A percentile compares a stretch with the other conserved stretches of the same genome.
These are phyloP conservation scores for Mionectes olivaceus DNA, from an alignment of 2,797 vertebrate genomes.

Conservation along the genomic window DNA sequence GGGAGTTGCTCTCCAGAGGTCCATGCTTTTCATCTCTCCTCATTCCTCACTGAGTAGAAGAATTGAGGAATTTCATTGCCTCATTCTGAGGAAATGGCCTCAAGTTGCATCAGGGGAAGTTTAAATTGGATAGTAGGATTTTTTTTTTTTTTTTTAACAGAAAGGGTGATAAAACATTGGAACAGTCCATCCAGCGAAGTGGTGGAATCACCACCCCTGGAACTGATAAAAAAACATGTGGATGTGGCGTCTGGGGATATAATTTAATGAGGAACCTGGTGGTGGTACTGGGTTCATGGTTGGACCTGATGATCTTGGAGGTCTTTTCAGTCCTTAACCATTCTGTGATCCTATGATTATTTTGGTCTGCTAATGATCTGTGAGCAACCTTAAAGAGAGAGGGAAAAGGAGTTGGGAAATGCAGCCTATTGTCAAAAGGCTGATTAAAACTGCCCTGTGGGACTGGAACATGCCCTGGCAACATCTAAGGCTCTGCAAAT, in stretches of 20 bases:
- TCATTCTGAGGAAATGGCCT: background rate
- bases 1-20: background rate
- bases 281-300: background rate
- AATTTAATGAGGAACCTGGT: background rate
- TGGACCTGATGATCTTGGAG: background rate
- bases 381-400: background rate
- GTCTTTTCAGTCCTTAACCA: background rate
- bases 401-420: background rate
- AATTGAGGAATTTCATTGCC: background rate
- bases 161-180: background rate
- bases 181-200: background rate
- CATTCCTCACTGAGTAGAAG: background rate
- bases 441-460: background rate
- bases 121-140: background rate
- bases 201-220: background rate
- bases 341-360: background rate
- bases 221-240: background rate
- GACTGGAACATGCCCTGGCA: background rate
- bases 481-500: background rate
- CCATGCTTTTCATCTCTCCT: background rate
- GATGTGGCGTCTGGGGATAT: accelerated
- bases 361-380: background rate
- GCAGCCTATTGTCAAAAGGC: too few relatives aligned
- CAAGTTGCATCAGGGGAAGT: background rate
- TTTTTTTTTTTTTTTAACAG: background rate